These are phyloP conservation scores for Acipenser transmontanus DNA, from an alignment of 2,797 vertebrate species.

Conservation along the genomic window DNA sequence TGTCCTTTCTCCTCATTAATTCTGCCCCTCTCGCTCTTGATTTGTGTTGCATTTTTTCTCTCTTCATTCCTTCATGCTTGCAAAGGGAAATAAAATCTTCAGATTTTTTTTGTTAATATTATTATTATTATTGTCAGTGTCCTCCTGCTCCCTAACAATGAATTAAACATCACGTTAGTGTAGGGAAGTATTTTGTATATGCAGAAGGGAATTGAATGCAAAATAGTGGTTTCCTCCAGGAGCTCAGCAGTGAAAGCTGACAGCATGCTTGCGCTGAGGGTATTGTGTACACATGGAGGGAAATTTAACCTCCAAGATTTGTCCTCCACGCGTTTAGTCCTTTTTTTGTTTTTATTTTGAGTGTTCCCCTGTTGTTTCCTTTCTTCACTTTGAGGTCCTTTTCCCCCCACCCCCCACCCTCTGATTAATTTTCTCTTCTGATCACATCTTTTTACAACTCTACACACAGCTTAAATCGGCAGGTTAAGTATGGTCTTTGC, in stretches of 20 bases:
- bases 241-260: constrained; percentile 41
- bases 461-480: too few relatives aligned
- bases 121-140: constrained; percentile 43
- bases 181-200: constrained; percentile 34
- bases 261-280: constrained; percentile 29
- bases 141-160: constrained; percentile 45
- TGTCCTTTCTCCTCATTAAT: constrained; percentile 17
- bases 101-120: constrained; percentile 24
- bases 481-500: too few relatives aligned
- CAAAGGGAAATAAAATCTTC: constrained; percentile 35
- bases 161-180: constrained; percentile 59
- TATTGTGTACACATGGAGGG: constrained; percentile 35
- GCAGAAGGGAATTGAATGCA: constrained; percentile 44
- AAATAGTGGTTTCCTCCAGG: constrained; percentile 31
- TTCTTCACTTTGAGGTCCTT: neutral
- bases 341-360: neutral
- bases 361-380: constrained; percentile 3
- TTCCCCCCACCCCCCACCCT: constrained; percentile 2
- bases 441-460: constrained; percentile 1
- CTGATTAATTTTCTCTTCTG: neutral
- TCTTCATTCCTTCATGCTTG: constrained; percentile 16
- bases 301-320: constrained; percentile 50
- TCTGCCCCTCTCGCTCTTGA: constrained; percentile 12
- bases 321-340: constrained; percentile 30
- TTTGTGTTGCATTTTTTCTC: constrained; percentile 17